A percentile compares a stretch with the other conserved stretches of the same genome.
phyloP scores from a whole-genome alignment of 1,140 invertebrate species.

The Brachionus calyciflorus region DNA sequence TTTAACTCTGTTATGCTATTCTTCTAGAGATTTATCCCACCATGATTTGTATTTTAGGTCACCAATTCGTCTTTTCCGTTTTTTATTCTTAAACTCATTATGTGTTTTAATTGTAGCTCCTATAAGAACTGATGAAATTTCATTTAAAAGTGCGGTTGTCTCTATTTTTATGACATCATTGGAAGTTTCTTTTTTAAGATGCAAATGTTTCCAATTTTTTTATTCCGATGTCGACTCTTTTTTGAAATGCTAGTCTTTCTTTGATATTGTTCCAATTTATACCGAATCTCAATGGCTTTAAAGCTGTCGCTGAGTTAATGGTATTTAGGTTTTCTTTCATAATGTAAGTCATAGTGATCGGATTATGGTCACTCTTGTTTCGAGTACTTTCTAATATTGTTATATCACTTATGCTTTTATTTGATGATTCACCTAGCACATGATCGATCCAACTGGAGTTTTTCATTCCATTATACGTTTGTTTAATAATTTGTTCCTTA shows the following conservation, averaged over 20 bases:
- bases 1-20: slow-evolving; percentile 3
- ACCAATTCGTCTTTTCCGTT: slow-evolving; percentile 12
- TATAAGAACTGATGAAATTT: slow-evolving; percentile 6
- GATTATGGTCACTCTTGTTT: no score
- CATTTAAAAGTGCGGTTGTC: neutral
- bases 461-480: no score
- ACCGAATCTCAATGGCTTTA: no score
- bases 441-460: no score
- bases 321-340: no score
- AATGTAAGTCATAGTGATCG: no score
- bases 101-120: neutral
- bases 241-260: neutral
- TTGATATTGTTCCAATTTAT: slow-evolving; percentile 10
- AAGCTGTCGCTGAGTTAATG: no score
- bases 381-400: no score
- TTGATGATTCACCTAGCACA: no score
- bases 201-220: neutral
- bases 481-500: no score
- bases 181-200: neutral
- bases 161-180: neutral
- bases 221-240: slow-evolving; percentile 1
- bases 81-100: slow-evolving; percentile 20
- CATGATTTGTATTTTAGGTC: slow-evolving; percentile 6
- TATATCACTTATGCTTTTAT: no score
- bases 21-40: neutral